These are phyloP conservation scores for Yponomeuta malinellus DNA, from an alignment of 2,888 invertebrate genomes.

Conservation along the genomic window DNA sequence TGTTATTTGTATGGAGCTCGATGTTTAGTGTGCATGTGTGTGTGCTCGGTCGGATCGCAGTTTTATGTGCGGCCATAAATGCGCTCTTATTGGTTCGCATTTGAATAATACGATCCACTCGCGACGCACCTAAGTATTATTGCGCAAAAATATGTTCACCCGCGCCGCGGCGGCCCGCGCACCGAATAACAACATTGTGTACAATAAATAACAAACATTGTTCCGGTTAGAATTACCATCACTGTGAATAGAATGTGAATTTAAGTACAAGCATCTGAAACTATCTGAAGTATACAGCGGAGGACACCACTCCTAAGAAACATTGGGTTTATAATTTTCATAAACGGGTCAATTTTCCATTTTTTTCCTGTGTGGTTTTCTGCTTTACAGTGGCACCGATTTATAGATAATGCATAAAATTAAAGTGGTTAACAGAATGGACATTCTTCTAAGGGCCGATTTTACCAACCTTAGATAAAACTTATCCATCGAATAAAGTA, in stretches of 20 bases:
- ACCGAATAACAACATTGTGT: neutral
- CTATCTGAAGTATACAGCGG: no score
- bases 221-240: neutral
- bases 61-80: constrained; percentile 70
- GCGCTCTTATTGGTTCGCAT: constrained; percentile 68
- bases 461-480: no score
- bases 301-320: no score
- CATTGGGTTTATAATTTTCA: no score
- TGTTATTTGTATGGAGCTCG: neutral
- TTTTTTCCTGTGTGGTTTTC: no score
- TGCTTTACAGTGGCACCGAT: no score
- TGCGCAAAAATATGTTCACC: constrained; percentile 14
- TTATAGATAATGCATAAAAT: no score
- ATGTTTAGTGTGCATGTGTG: constrained; percentile 44
- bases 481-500: no score
- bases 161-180: neutral
- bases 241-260: neutral
- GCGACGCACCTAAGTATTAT: constrained; percentile 34
- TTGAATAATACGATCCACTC: constrained; percentile 67
- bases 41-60: constrained; percentile 71
- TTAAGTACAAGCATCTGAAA: no score
- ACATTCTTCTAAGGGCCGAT: no score
- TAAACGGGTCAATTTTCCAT: no score
- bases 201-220: neutral
- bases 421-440: no score